Conservation (phyloP, 2,113 vertebrate species). For the Daboia siamensis region DNA sequence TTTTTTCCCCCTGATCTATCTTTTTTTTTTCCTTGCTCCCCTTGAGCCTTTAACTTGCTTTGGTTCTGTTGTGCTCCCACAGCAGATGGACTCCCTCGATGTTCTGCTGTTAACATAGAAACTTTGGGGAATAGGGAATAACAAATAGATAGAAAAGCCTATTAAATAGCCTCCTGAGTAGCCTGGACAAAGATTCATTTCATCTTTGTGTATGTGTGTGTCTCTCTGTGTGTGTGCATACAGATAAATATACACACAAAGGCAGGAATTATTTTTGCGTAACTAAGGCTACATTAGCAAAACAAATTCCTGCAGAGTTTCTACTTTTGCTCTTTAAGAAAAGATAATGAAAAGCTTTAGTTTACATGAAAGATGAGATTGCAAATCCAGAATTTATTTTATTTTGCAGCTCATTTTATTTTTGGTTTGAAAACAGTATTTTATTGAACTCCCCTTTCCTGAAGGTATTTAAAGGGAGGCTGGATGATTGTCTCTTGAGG, state of each 20-base stretch:
- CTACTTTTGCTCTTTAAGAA: not conserved
- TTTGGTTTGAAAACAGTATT: not conserved
- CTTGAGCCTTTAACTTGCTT: slow-evolving; percentile 58
- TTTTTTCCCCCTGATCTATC: slow-evolving; percentile 29
- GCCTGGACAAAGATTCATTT: slow-evolving; percentile 69
- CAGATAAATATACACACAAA: not conserved
- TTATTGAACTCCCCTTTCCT: not conserved
- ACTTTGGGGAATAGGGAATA: slow-evolving; percentile 74
- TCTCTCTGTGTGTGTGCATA: too few species aligned
- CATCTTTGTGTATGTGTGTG: slow-evolving; percentile 46
- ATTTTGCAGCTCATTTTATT: not conserved
- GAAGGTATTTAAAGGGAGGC: not conserved
- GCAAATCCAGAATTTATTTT: not conserved
- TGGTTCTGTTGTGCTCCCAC: slow-evolving; percentile 74
- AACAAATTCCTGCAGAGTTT: not conserved
- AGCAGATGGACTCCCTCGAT: slow-evolving; percentile 79
- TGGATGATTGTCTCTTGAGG: not conserved
- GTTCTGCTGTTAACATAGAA: slow-evolving; percentile 69
- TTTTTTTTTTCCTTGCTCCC: not conserved
- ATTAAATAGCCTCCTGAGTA: slow-evolving; percentile 71
- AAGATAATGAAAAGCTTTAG: not conserved
- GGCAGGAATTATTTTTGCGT: slow-evolving; percentile 61
- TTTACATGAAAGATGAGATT: not conserved
- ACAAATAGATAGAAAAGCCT: slow-evolving; percentile 78
- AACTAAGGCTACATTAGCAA: slow-evolving; percentile 53